Evolutionary conservation across 2,888 invertebrate genomes (phyloP), one percentile per base, ranked within the genome.

Genomic region (Eupithecia insigniata): DNA sequence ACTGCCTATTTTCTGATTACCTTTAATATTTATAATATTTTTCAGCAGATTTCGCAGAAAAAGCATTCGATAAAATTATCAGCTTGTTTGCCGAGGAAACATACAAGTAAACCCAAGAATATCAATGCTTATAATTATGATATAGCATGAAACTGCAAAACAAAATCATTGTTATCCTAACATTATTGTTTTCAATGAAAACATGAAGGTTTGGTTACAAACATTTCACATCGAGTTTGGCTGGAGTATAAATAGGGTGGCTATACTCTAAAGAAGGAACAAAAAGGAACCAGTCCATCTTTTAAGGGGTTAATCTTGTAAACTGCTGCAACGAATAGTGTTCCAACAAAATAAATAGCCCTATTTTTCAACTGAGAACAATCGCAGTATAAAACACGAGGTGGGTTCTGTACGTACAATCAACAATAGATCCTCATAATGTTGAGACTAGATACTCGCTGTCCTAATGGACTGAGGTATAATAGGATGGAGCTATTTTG

Each of bases 381-480:
- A 68, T 68, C 36, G 46, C 66, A 58, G 51, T 70, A 70, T 51
- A 73, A 70, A 73, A 67, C 60, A 61, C 73, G 60, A 61, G 36
- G 30, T 22, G 60, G 58, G 43, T 43, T 46, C 39, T 64, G 69
- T 69, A 70, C 69, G 69, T 69, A 70, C 69, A 65, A 70, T 73
- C 74, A 68, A 68, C 79, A 71, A 76, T 79, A 78, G 73, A 76
- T 76, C 74, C 76, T 78, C 73, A 76, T 78, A 73, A 71, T 76
- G 72, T 67, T 80, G 80, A 81, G 80, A 81, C 79, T 82, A 85
- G 76, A 76, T 75, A 74, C 71, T 69, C 67, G 22, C 85, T 84
- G 82, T 82, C 79, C 85, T 90, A 92, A 91, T 89, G 89, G 88
- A 87, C 85, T 86, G 26, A 30, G 60, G 28, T 22, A 36, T 12